A percentile compares a stretch with the other conserved stretches of the same genome.
Conservation (phyloP, 2,888 invertebrate species). For the Steromphala cineraria region DNA sequence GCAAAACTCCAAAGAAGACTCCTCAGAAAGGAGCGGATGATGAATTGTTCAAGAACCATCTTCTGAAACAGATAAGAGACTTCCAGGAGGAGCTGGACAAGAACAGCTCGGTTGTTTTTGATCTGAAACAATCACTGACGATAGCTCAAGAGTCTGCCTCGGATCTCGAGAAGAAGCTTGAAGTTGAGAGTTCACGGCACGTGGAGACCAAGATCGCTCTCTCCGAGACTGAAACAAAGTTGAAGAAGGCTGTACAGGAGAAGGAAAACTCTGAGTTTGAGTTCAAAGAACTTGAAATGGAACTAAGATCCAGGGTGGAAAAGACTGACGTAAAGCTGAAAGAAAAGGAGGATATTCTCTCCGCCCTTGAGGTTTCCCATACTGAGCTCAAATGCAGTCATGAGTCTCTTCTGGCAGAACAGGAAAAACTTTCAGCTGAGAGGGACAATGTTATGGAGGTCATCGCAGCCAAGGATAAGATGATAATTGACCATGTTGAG, state of each 20-base stretch:
- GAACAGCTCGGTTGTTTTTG: constrained; percentile 44
- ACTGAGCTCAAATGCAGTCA: constrained; percentile 10
- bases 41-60: constrained; percentile 34
- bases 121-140: constrained; percentile 46
- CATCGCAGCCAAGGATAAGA: constrained; percentile 18
- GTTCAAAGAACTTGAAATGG: neutral
- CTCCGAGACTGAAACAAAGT: constrained; percentile 32
- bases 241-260: constrained; percentile 22
- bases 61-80: constrained; percentile 45
- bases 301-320: neutral
- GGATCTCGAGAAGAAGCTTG: constrained; percentile 43
- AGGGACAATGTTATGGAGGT: constrained; percentile 15
- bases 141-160: constrained; percentile 41
- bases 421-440: constrained; percentile 12
- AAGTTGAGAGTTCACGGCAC: constrained; percentile 29
- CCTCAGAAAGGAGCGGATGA: constrained; percentile 31
- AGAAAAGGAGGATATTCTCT: neutral
- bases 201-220: constrained; percentile 30
- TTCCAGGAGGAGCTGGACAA: constrained; percentile 48
- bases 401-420: constrained; percentile 21
- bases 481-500: constrained; percentile 18
- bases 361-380: neutral
- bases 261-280: constrained; percentile 23
- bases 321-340: neutral
- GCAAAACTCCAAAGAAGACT: constrained; percentile 30